Evolutionary conservation across 2,888 invertebrate genomes (phyloP).

Genomic region (Neelides folsomi): DNA sequence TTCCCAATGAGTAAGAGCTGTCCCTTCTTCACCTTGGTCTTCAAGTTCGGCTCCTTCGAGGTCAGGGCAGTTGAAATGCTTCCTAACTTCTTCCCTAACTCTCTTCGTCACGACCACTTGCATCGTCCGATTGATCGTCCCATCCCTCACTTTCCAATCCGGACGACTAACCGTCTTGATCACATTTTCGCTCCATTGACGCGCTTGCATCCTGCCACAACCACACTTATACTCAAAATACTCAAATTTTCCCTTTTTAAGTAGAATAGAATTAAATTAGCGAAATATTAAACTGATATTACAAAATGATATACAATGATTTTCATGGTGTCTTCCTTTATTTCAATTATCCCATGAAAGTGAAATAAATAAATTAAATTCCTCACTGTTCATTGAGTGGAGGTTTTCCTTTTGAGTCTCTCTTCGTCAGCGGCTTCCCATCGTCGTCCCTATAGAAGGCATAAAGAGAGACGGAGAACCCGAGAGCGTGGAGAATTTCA

Average conservation of each 20-base stretch:
- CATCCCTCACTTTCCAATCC: slow-evolving; percentile 67
- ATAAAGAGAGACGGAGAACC: slow-evolving; percentile 91
- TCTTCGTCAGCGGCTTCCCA: slow-evolving; percentile 73
- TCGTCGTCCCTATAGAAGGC: slow-evolving; percentile 85
- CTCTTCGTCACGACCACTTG: slow-evolving; percentile 83
- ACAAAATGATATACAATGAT: too few relatives aligned
- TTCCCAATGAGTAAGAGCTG: slow-evolving; percentile 96
- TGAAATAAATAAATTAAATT: neutral
- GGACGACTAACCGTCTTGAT: slow-evolving; percentile 57
- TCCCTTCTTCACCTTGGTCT: slow-evolving; percentile 96
- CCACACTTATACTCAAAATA: neutral
- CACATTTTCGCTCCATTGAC: slow-evolving; percentile 85
- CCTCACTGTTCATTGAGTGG: slow-evolving; percentile 71
- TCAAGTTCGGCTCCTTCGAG: slow-evolving; percentile 94
- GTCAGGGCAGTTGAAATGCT: slow-evolving; percentile 71
- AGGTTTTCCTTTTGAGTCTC: slow-evolving; percentile 78
- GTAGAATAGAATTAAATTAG: too few relatives aligned
- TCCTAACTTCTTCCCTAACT: slow-evolving; percentile 72
- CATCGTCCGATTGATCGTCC: slow-evolving; percentile 57
- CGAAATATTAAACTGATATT: too few relatives aligned
- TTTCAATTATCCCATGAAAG: too few relatives aligned
- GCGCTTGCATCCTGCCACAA: slow-evolving; percentile 60
- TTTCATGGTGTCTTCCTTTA: too few relatives aligned
- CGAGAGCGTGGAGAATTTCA: slow-evolving; percentile 93
- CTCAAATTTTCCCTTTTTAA: too few relatives aligned